Base-by-base conservation (phyloP, 2,888 invertebrate genomes). In the Tupiocoris notatus region DNA sequence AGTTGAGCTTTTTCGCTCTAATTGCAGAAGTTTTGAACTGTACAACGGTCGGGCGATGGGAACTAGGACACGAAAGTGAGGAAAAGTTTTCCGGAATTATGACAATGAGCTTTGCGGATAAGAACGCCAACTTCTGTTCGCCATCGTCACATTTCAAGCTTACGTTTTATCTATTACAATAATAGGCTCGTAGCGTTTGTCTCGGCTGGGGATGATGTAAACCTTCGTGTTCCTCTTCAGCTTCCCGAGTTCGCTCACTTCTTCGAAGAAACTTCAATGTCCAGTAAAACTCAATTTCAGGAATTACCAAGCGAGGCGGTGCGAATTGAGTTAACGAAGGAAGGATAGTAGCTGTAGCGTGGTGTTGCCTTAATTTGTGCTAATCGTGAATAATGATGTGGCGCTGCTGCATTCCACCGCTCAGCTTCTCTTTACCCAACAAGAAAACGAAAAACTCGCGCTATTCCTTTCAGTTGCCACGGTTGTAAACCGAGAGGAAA, bases 101-200 rank as follows among this genome's bases (percentile, higher is more conserved):
- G 58, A 70, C 70, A 70, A 70, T 70, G 70, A 70, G 70, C 70
- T 70, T 22, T 59, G 24, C 24, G 54, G 70, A 59, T 65, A 65
- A 39, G 59, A 25, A 70, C 58, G 22, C 57, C 23, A 59, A 59
- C 70, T 70, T 59, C 70, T n/a, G 39, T 39, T 39, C 17, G 18
- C 63, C 22, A 16, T 22, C 59, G 17, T 59, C 25, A 70, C 70
- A 58, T 70, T 70, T 70, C 70, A 59, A 58, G 70, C 70, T 70
- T 70, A 70, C 58, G 70, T 70, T 70, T 70, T 58, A 70, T 70
- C 70, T 70, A 70, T 70, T 70, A 70, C 70, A 70, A 70, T 59
- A 70, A 70, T 70, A 70, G 23, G 70, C 67, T 67, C 22, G 67
- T 67, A n/a, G 54, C 58, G 57, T 70, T 59, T 54, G 70, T 59